Evolutionary conservation across 2,113 vertebrate species (phyloP).

Genomic region (Podocnemis expansa): DNA sequence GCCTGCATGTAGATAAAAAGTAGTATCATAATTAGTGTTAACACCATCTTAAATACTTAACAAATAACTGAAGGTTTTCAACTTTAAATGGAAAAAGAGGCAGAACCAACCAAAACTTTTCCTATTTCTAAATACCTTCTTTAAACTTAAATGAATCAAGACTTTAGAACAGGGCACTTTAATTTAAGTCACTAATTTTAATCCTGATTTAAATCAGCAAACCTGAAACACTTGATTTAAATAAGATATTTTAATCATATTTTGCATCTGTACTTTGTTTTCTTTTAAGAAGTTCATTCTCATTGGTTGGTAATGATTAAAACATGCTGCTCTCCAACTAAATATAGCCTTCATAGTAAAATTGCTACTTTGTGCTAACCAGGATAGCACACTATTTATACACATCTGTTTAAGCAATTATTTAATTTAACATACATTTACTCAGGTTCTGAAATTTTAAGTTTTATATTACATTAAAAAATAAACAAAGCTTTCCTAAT

Average conservation of each 20-base stretch:
- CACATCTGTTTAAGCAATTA: not conserved
- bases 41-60: too few species aligned
- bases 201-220: too few species aligned
- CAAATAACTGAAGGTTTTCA: too few species aligned
- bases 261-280: slow-evolving; percentile 8
- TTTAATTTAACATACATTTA: slow-evolving; percentile 23
- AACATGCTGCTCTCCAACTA: slow-evolving; percentile 24
- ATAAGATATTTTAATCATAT: not conserved
- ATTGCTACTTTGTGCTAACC: not conserved
- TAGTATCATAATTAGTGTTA: too few species aligned
- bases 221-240: too few species aligned
- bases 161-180: too few species aligned
- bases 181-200: too few species aligned
- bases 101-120: too few species aligned
- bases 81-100: too few species aligned
- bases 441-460: not conserved
- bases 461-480: slow-evolving; percentile 9
- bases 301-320: slow-evolving; percentile 1
- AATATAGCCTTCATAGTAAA: not conserved
- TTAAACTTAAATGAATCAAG: too few species aligned
- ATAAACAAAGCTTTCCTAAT: slow-evolving; percentile 8
- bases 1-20: too few species aligned
- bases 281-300: slow-evolving; percentile 17
- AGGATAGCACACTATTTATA: slow-evolving; percentile 18
- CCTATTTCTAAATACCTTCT: too few species aligned